These are phyloP conservation scores for Hippocampus barbouri DNA, from an alignment of 2,113 vertebrate genomes.

Conservation along the genomic window DNA sequence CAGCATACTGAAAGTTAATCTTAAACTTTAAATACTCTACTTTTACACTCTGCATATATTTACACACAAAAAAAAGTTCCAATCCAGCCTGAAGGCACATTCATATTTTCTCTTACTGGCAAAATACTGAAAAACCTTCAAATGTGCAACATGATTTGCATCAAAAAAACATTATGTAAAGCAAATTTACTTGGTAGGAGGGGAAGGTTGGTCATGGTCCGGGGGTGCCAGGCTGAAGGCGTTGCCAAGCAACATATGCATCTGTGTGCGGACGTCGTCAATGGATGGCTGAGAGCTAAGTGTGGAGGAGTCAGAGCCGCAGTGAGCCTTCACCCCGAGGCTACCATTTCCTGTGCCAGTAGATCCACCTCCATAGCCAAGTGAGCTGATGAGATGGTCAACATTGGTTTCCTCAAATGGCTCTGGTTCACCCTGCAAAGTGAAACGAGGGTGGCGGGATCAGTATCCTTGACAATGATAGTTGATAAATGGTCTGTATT, in stretches of 20 bases:
- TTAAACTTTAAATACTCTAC: slow-evolving; percentile 13
- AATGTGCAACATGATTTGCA: slow-evolving; percentile 22
- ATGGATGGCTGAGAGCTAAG: slow-evolving; percentile 98
- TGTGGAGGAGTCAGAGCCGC: slow-evolving; percentile 94
- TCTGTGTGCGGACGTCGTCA: slow-evolving; percentile 94
- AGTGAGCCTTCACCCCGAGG: slow-evolving; percentile 86
- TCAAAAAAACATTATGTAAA: not conserved
- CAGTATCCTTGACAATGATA: not conserved
- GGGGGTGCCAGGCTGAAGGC: slow-evolving; percentile 93
- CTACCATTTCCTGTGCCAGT: slow-evolving; percentile 61
- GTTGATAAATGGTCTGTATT: not conserved
- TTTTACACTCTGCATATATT: not conserved
- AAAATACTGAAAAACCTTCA: slow-evolving; percentile 24
- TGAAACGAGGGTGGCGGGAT: not conserved
- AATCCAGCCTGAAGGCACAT: slow-evolving; percentile 1
- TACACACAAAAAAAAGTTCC: slow-evolving; percentile 9
- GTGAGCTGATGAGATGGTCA: slow-evolving; percentile 81
- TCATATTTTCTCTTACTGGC: slow-evolving; percentile 5
- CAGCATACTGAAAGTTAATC: not conserved
- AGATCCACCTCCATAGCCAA: slow-evolving; percentile 76
- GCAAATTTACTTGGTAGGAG: slow-evolving; percentile 60
- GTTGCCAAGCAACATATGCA: slow-evolving; percentile 97
- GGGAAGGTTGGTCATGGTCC: slow-evolving; percentile 74
- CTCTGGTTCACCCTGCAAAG: slow-evolving; percentile 86
- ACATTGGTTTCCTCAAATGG: slow-evolving; percentile 94